Conservation (phyloP, 2,888 invertebrate genomes). For the Acronicta aceris region DNA sequence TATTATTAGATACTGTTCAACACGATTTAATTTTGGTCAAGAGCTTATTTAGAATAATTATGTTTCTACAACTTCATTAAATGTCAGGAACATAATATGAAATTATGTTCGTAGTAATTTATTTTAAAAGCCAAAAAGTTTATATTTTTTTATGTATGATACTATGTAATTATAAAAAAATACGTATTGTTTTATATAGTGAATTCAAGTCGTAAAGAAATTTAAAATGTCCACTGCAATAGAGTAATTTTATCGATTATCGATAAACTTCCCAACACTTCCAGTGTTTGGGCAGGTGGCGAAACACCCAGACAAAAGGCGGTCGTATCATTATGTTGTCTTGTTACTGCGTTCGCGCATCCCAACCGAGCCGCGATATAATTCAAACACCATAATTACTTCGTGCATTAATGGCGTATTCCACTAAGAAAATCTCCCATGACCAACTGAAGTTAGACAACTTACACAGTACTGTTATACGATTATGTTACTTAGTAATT, state of each 20-base stretch:
- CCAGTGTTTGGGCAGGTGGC: constrained; percentile 87
- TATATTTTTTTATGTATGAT: background rate
- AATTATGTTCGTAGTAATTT: background rate
- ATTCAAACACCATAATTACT: constrained; percentile 84
- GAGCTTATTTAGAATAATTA: constrained; percentile 14
- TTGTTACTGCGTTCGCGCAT: constrained; percentile 86
- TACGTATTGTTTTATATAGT: too few species aligned
- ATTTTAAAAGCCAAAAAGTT: background rate
- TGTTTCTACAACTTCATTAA: constrained; percentile 22
- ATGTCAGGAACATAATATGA: background rate
- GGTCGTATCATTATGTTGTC: constrained; percentile 87
- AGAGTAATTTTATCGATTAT: constrained; percentile 36
- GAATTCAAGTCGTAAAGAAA: background rate
- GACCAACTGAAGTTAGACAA: constrained; percentile 57
- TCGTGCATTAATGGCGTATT: constrained; percentile 75
- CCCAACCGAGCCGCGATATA: constrained; percentile 73
- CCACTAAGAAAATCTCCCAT: constrained; percentile 65
- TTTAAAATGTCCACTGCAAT: background rate
- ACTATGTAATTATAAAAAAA: too few species aligned
- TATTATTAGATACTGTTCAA: constrained; percentile 14
- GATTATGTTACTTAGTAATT: constrained; percentile 32
- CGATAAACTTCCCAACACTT: constrained; percentile 67
- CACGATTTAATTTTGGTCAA: constrained; percentile 22
- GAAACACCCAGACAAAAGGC: constrained; percentile 86
- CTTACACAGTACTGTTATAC: constrained; percentile 38